Conservation (phyloP, 1,140 invertebrate species). For the Chelonus insularis region DNA sequence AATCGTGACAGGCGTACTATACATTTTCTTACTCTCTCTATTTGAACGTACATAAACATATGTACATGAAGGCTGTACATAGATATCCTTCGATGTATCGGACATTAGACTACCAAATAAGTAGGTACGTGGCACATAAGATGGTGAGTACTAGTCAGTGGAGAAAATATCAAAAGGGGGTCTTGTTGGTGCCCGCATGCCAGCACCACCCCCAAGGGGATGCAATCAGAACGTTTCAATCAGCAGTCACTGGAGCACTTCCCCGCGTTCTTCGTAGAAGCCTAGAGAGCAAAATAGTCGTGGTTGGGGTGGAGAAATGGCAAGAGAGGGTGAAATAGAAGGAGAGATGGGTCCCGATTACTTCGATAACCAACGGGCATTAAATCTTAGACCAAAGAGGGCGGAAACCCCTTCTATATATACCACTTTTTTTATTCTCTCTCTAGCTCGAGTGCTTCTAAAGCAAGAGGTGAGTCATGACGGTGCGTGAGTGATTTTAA, state of each 20-base stretch:
- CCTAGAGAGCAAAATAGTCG: slow-evolving; percentile 27
- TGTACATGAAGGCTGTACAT: background rate
- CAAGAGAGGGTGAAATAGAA: slow-evolving; percentile 1
- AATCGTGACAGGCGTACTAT: slow-evolving; percentile 9
- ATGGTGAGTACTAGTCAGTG: slow-evolving; percentile 2
- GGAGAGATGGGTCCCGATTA: slow-evolving; percentile 43
- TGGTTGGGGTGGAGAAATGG: slow-evolving; percentile 19
- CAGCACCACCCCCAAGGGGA: slow-evolving; percentile 48
- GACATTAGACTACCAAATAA: slow-evolving; percentile 62
- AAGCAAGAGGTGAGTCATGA: slow-evolving; percentile 17
- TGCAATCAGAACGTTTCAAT: slow-evolving; percentile 62
- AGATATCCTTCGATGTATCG: slow-evolving; percentile 38
- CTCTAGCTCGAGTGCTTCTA: slow-evolving; percentile 1
- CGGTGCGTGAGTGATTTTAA: slow-evolving; percentile 45
- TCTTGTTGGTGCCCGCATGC: slow-evolving; percentile 50
- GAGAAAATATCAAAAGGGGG: slow-evolving; percentile 13
- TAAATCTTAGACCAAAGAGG: slow-evolving; percentile 53
- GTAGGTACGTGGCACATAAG: slow-evolving; percentile 46
- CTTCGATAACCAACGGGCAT: slow-evolving; percentile 56
- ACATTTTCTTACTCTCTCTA: too few relatives aligned
- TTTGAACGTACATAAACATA: too few relatives aligned
- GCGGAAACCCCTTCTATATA: slow-evolving; percentile 50
- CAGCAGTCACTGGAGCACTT: slow-evolving; percentile 51
- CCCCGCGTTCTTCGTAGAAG: slow-evolving; percentile 26
- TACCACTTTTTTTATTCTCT: slow-evolving; percentile 30